phyloP scores from a whole-genome alignment of 2,113 vertebrate genomes.

The Centropristis striata region DNA sequence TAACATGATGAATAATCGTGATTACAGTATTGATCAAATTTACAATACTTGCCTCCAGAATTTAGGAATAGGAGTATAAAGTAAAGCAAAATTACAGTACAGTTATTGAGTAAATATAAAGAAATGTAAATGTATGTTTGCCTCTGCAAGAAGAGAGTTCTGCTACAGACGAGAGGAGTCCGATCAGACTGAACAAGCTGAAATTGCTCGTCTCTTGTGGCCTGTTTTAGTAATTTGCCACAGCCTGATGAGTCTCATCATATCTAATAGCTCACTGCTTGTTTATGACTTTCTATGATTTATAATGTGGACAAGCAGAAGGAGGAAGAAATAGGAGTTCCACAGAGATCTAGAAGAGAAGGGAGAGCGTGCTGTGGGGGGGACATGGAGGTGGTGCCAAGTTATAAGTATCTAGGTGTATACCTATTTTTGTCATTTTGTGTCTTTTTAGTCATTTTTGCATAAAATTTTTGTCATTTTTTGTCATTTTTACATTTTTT shows the following conservation, averaged over 20 bases:
- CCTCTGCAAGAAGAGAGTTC: background rate
- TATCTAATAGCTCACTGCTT: slow-evolving; percentile 30
- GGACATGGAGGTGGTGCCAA: too few relatives aligned
- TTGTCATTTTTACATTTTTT: too few relatives aligned
- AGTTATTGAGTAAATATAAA: background rate
- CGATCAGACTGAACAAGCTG: slow-evolving; percentile 12
- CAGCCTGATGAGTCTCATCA: background rate
- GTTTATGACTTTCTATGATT: slow-evolving; percentile 14
- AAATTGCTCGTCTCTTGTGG: slow-evolving; percentile 12
- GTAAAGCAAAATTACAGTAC: background rate
- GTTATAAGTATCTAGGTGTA: too few relatives aligned
- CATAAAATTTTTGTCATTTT: too few relatives aligned
- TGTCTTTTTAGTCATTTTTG: too few relatives aligned
- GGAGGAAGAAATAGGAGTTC: slow-evolving; percentile 7
- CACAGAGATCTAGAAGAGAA: slow-evolving; percentile 1
- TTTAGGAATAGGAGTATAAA: too few relatives aligned
- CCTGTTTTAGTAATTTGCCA: slow-evolving; percentile 33
- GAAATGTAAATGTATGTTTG: background rate
- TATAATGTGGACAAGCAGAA: background rate
- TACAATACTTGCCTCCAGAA: too few relatives aligned
- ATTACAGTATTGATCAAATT: too few relatives aligned
- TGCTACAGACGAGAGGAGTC: background rate
- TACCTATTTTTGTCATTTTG: too few relatives aligned
- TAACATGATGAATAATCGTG: too few relatives aligned
- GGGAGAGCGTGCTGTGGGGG: too few relatives aligned